Percentiles rank a stretch among this genome's conserved stretches.
Conservation (phyloP, 2,888 invertebrate species). For the Drosophila anomelani region DNA sequence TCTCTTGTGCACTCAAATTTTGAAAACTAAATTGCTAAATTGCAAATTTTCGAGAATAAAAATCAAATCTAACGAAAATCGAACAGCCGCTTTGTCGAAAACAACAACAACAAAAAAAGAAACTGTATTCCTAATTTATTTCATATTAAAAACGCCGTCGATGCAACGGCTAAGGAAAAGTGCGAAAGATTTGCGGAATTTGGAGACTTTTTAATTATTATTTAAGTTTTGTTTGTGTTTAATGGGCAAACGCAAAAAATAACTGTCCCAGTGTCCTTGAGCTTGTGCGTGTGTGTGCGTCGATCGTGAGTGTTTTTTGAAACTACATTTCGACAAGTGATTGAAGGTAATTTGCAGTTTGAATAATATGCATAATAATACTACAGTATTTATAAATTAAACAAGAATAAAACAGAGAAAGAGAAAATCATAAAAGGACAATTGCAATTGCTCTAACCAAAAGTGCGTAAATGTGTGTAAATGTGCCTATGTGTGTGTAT, state of each 20-base stretch:
- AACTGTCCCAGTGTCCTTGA: slow-evolving; percentile 16
- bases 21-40: slow-evolving; percentile 39
- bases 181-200: slow-evolving; percentile 41
- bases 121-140: slow-evolving; percentile 32
- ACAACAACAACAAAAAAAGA: slow-evolving; percentile 8
- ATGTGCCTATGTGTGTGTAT: slow-evolving; percentile 28
- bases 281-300: slow-evolving; percentile 8
- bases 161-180: slow-evolving; percentile 35
- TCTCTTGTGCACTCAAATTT: slow-evolving; percentile 68
- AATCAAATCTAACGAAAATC: slow-evolving; percentile 15
- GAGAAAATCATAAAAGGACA: not conserved
- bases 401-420: not conserved
- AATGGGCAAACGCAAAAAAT: slow-evolving; percentile 34
- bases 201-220: slow-evolving; percentile 62
- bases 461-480: slow-evolving; percentile 12
- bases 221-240: slow-evolving; percentile 68
- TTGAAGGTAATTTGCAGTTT: slow-evolving; percentile 62
- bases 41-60: slow-evolving; percentile 32
- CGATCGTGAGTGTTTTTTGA: slow-evolving; percentile 20
- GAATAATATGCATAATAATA: not conserved
- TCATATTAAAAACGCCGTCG: slow-evolving; percentile 39
- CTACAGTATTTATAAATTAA: not conserved
- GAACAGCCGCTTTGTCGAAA: slow-evolving; percentile 31
- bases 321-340: slow-evolving; percentile 59
- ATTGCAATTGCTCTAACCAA: slow-evolving; percentile 5